Percentiles rank a stretch among this genome's conserved stretches.
Conservation (phyloP, 2,797 vertebrate genomes). For the Phrynocephalus vlangalii region DNA sequence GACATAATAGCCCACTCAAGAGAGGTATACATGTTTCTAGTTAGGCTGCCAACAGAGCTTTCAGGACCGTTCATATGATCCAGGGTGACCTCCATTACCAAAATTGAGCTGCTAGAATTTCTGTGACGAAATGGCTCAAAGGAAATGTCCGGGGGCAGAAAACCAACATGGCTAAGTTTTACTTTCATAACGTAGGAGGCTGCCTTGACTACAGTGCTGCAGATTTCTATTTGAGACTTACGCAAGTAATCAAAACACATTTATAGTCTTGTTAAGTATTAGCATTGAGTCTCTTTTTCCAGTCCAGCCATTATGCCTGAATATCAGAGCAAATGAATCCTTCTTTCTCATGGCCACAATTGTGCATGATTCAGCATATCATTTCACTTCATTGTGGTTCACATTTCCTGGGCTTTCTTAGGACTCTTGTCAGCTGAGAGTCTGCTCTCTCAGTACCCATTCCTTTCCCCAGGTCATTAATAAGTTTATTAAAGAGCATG, state of each 20-base stretch:
- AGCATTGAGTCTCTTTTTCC: neutral
- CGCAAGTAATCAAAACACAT: neutral
- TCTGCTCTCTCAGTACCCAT: constrained; percentile 19
- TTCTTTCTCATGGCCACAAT: neutral
- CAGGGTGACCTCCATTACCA: neutral
- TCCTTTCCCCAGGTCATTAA: constrained; percentile 35
- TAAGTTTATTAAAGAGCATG: constrained; percentile 46
- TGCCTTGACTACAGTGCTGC: neutral
- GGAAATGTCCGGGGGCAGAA: neutral
- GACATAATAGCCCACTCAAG: neutral
- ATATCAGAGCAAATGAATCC: constrained; percentile 17
- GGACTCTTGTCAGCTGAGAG: constrained; percentile 33
- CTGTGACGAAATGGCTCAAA: neutral
- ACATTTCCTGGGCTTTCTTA: constrained; percentile 24
- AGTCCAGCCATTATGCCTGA: neutral
- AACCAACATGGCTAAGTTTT: neutral
- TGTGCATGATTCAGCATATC: neutral
- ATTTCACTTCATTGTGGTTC: neutral
- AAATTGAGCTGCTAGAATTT: neutral
- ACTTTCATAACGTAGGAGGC: neutral
- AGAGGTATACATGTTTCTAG: neutral
- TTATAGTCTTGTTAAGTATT: neutral
- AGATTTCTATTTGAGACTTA: neutral
- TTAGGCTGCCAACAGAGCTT: neutral
- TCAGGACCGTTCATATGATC: neutral